phyloP scores from a whole-genome alignment of 2,888 invertebrate genomes.

The Cerastis rubricosa region DNA sequence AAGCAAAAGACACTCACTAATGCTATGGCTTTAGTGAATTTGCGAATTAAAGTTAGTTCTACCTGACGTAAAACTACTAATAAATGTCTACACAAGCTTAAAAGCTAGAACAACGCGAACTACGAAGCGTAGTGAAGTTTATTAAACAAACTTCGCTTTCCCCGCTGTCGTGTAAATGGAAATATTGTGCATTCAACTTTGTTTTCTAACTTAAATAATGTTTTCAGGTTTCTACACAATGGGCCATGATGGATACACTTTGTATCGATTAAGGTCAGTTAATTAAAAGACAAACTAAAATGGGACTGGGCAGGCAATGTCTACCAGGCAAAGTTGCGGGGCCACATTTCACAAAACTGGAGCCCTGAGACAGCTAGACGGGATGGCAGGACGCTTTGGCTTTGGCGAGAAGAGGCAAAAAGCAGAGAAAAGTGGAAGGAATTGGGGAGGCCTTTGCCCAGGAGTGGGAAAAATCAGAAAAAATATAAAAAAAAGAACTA shows the following conservation, averaged over 20 bases:
- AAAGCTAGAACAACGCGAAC: constrained; percentile 41
- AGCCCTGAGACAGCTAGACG: too few relatives aligned
- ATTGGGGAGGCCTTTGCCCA: too few relatives aligned
- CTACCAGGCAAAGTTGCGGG: too few relatives aligned
- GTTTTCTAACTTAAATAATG: constrained; percentile 17
- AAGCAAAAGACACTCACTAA: background rate
- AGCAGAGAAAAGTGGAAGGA: too few relatives aligned
- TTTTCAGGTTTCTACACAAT: constrained; percentile 10
- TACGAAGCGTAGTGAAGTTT: constrained; percentile 34
- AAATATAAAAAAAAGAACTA: too few relatives aligned
- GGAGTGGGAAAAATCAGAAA: too few relatives aligned
- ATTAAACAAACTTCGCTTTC: constrained; percentile 44
- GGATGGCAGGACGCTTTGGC: too few relatives aligned
- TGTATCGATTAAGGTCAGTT: background rate
- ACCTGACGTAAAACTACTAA: constrained; percentile 39
- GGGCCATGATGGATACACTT: background rate
- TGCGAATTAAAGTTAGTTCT: constrained; percentile 17
- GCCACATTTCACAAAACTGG: too few relatives aligned
- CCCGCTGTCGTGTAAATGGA: constrained; percentile 29
- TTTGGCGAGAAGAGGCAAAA: too few relatives aligned
- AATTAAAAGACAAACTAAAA: too few relatives aligned
- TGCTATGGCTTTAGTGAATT: background rate
- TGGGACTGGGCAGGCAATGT: too few relatives aligned
- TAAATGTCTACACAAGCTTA: constrained; percentile 41
- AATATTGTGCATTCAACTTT: constrained; percentile 41